Base-by-base conservation (phyloP, 2,113 vertebrate genomes). In the Lota lota region DNA sequence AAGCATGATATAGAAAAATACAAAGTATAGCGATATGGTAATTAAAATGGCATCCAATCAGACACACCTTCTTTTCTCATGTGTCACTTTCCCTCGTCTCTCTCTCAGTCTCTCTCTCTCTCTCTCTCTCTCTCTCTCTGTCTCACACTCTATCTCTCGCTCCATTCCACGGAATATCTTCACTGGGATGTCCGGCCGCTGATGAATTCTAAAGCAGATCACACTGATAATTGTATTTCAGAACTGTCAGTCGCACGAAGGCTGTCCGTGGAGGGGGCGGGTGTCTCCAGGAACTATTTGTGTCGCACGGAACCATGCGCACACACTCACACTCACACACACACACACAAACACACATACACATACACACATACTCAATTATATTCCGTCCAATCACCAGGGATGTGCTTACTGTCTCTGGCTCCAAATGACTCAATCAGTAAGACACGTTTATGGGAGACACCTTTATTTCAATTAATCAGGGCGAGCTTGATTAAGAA, bases 211-310 rank as follows among this genome's bases (percentile, higher is more conserved):
- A 94, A 95, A 96, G 93, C 94, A 94, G 93, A 95, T 95, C 94
- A 93, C 92, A 94, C 93, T 93, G 94, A 96, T 98, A 96, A 96
- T 97, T 95, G 94, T 95, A 92, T 95, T 94, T 96, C 94, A 90
- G 93, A 94, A 90, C 93, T 96, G 95, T 95, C 95, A 95, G 88
- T 88, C 83, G 87, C 69, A 87, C 87, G 92, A 94, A 88, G 85
- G 89, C 93, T 93, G 94, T 94, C 94, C 94, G 81, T 81, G 66
- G 88, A 84, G 88, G 90, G 90, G 80, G 85, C 83, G 86, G 87
- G 86, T 84, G 88, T 93, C 90, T 90, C 87, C 90, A 89, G 86
- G 90, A 92, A 93, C 91, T 91, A 87, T 92, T 88, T 91, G 91
- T 93, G 93, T 92, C 93, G 88, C 83, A 80, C 2, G 24, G 80